Conservation (phyloP, 2,797 vertebrate genomes). For the Tragelaphus eurycerus region DNA sequence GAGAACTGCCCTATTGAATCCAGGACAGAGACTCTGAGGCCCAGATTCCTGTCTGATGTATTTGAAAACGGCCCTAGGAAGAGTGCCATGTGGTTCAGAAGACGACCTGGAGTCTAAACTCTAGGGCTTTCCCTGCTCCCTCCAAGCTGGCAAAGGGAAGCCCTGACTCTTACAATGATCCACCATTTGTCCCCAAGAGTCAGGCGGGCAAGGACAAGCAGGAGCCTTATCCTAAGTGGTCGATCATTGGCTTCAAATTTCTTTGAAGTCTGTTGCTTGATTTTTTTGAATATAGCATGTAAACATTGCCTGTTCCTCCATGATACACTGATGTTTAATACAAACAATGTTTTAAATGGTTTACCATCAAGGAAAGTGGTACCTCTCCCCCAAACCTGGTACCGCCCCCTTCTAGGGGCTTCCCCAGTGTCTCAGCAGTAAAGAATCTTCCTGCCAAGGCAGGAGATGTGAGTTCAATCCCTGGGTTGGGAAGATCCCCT, state of each 20-base stretch:
- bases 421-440: not conserved
- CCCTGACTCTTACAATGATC: rapidly evolving
- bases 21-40: not conserved
- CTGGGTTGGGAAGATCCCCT: not conserved
- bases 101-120: not conserved
- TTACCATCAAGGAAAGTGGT: not conserved
- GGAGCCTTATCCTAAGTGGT: not conserved
- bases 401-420: not conserved
- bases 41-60: not conserved
- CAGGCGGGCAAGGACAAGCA: not conserved
- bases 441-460: not conserved
- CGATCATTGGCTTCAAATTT: not conserved
- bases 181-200: rapidly evolving
- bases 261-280: not conserved
- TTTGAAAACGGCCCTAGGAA: not conserved
- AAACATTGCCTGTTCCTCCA: not conserved
- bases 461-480: not conserved
- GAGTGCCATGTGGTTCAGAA: not conserved
- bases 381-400: rapidly evolving
- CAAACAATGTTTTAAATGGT: not conserved
- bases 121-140: not conserved
- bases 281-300: not conserved
- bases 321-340: not conserved
- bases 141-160: not conserved
- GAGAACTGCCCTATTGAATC: not conserved